Evolutionary conservation across 2,113 vertebrate genomes (phyloP).

Genomic region (Sebastes schlegelii): DNA sequence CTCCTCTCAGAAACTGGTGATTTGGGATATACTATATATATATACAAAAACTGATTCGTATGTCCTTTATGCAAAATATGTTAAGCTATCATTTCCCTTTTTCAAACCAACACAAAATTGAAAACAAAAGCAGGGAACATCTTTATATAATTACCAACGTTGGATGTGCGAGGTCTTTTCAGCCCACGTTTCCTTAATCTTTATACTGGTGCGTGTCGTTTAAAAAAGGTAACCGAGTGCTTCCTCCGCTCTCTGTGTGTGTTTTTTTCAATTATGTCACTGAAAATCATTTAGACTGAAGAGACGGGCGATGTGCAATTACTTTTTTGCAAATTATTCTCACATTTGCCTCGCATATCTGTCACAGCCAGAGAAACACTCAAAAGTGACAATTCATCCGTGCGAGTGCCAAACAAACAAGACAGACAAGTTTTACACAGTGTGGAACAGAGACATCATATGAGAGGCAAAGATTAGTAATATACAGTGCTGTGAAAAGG

Average conservation of each 20-base stretch:
- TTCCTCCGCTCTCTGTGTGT: background rate
- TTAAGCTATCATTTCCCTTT: background rate
- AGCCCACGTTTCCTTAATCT: conserved; percentile 5
- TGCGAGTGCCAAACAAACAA: background rate
- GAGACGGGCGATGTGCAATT: background rate
- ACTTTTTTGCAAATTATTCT: conserved; percentile 6
- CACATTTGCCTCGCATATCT: background rate
- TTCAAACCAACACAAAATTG: background rate
- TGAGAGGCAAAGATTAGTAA: background rate
- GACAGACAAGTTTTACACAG: background rate
- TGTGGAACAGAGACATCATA: background rate
- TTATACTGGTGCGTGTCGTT: background rate
- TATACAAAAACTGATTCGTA: background rate
- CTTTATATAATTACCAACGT: background rate
- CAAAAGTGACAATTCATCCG: background rate
- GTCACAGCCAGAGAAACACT: background rate
- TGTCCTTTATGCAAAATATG: background rate
- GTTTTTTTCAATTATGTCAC: conserved; percentile 2
- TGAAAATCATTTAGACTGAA: background rate
- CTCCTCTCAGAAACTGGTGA: background rate
- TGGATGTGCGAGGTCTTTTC: background rate
- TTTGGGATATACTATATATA: background rate
- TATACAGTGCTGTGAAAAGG: background rate
- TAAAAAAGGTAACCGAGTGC: background rate
- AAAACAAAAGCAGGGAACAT: background rate